Conservation (phyloP, 2,113 vertebrate species). For the Notothenia rossii region DNA sequence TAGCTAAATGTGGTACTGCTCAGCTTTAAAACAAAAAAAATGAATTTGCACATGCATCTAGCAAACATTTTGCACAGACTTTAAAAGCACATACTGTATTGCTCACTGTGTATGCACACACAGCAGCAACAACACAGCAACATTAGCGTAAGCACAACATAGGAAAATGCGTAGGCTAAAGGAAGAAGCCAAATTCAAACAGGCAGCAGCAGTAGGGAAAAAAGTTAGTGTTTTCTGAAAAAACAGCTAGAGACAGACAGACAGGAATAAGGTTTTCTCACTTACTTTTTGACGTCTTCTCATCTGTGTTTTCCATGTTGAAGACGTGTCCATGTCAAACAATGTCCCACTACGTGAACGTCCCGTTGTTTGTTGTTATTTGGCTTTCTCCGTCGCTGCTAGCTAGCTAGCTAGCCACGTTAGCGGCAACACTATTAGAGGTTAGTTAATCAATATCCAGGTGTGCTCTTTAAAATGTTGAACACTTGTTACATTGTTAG, state of each 20-base stretch:
- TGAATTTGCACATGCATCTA: neutral
- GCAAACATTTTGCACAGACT: neutral
- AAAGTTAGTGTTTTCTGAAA: no score
- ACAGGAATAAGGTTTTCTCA: neutral
- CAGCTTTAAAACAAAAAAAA: no score
- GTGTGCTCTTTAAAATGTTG: no score
- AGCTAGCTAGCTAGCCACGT: neutral
- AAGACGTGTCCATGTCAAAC: no score
- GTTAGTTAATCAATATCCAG: neutral
- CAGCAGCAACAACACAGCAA: neutral
- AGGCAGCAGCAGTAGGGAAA: neutral
- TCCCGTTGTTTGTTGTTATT: neutral
- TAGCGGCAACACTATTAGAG: neutral
- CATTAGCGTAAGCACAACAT: neutral
- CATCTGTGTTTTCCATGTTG: neutral
- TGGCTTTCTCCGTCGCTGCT: neutral
- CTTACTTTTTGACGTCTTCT: neutral
- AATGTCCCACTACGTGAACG: neutral
- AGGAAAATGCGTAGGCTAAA: neutral
- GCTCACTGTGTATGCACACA: neutral
- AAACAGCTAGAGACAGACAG: neutral
- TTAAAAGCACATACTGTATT: neutral
- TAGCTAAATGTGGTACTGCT: no score
- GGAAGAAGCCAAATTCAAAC: neutral
- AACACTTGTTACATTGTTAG: no score